Percentiles rank a stretch among this genome's conserved stretches.
phyloP scores from a whole-genome alignment of 1,140 invertebrate species.

The Platyscapa corneri region DNA sequence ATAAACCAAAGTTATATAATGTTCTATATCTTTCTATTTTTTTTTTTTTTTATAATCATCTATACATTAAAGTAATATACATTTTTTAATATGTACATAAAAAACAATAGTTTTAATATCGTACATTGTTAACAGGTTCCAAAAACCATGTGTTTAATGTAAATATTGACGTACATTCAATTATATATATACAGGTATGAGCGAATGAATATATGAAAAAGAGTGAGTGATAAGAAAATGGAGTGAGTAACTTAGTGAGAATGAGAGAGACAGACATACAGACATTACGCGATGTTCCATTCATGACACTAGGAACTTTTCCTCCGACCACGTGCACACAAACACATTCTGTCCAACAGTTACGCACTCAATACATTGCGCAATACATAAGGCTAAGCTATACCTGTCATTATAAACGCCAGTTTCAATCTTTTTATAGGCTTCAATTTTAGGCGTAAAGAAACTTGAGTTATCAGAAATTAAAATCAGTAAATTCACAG shows the following conservation, averaged over 20 bases:
- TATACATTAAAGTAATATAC: too few relatives aligned
- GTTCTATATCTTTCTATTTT: too few relatives aligned
- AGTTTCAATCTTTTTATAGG: conserved; percentile 38
- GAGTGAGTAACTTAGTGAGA: too few relatives aligned
- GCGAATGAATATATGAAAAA: background rate
- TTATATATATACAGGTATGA: background rate
- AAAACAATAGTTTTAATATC: too few relatives aligned
- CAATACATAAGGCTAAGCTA: background rate
- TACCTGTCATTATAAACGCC: background rate
- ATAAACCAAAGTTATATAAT: too few relatives aligned
- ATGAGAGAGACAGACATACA: too few relatives aligned
- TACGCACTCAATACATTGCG: conserved; percentile 44
- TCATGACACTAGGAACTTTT: conserved; percentile 41
- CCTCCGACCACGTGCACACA: conserved; percentile 8
- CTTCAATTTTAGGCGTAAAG: background rate
- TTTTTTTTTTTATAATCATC: too few relatives aligned
- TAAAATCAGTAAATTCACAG: too few relatives aligned
- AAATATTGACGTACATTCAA: too few relatives aligned
- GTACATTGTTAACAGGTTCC: too few relatives aligned
- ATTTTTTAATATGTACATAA: too few relatives aligned
- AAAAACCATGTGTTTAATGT: too few relatives aligned
- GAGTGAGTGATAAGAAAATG: background rate
- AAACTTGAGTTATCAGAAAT: background rate
- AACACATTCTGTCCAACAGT: background rate
- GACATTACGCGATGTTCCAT: conserved; percentile 38